These are phyloP conservation scores for Odontesthes bonariensis DNA, from an alignment of 2,113 vertebrate genomes.

Conservation along the genomic window DNA sequence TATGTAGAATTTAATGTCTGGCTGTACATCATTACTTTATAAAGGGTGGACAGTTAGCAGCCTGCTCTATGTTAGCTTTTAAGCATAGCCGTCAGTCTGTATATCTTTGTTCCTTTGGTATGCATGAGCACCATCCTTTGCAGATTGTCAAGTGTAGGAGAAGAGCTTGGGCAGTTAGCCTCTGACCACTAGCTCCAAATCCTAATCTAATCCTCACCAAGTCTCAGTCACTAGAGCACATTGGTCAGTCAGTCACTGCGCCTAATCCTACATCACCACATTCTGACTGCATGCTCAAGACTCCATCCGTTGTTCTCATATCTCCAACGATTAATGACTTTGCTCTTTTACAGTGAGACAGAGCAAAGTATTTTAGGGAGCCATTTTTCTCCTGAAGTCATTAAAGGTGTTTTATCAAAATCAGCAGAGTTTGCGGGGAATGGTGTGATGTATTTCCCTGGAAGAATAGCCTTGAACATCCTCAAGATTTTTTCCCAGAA, in stretches of 20 bases:
- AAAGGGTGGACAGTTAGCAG: not conserved
- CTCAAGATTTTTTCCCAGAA: constrained; percentile 18
- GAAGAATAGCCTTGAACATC: constrained; percentile 15
- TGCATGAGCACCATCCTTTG: not conserved
- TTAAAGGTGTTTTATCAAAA: not conserved
- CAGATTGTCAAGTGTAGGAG: constrained; percentile 30
- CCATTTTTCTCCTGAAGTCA: not conserved
- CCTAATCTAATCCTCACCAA: constrained; percentile 75
- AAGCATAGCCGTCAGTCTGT: not conserved
- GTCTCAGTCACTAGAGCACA: constrained; percentile 68
- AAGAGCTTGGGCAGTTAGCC: constrained; percentile 29
- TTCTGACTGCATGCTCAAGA: constrained; percentile 39
- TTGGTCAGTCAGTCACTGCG: constrained; percentile 65
- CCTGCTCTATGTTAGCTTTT: not conserved
- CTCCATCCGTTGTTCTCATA: constrained; percentile 17
- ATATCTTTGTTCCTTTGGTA: not conserved
- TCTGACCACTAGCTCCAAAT: constrained; percentile 73
- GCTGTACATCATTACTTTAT: no score
- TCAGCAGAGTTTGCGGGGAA: not conserved
- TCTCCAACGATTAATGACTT: not conserved
- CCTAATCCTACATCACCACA: constrained; percentile 69
- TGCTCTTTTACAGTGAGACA: not conserved
- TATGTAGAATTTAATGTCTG: no score
- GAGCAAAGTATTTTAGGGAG: not conserved
- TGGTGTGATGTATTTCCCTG: not conserved